A percentile compares a stretch with the other conserved stretches of the same genome.
phyloP scores from a whole-genome alignment of 2,888 invertebrate species.

The Automeris io region DNA sequence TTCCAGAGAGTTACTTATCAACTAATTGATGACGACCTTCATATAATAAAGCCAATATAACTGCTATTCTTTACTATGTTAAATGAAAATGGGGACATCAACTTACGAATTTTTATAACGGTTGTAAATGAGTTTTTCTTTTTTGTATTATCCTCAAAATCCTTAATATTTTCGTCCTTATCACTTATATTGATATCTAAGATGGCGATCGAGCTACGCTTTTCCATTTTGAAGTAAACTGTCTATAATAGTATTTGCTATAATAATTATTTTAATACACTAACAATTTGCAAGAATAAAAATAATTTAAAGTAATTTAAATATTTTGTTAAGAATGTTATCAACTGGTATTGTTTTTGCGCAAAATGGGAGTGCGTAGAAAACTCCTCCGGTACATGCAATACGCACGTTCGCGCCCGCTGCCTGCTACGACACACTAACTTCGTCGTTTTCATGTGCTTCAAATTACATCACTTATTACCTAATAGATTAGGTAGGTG shows the following conservation, averaged over 20 bases:
- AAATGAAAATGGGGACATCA: background rate
- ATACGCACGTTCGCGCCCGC: slow-evolving; percentile 41
- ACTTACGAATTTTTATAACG: slow-evolving; percentile 64
- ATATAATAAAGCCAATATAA: background rate
- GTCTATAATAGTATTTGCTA: background rate
- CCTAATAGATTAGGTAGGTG: background rate
- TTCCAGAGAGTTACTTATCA: too few relatives aligned
- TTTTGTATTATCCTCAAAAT: slow-evolving; percentile 25
- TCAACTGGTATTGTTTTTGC: background rate
- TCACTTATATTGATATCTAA: slow-evolving; percentile 52
- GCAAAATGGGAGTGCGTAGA: background rate
- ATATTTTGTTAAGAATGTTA: background rate
- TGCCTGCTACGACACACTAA: slow-evolving; percentile 16
- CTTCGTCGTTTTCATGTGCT: slow-evolving; percentile 12
- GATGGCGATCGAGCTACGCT: slow-evolving; percentile 53
- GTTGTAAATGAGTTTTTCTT: slow-evolving; percentile 43
- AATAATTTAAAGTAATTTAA: background rate
- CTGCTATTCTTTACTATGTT: too few relatives aligned
- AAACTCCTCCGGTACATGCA: slow-evolving; percentile 23
- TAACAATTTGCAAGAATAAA: too few relatives aligned
- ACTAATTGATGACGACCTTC: background rate
- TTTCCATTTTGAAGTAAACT: slow-evolving; percentile 36
- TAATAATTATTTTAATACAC: background rate
- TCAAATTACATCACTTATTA: slow-evolving; percentile 30
- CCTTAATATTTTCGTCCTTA: slow-evolving; percentile 37